Evolutionary conservation across 2,888 invertebrate species (phyloP), one percentile per base, ranked within the genome.

Genomic region (Macaria notata): DNA sequence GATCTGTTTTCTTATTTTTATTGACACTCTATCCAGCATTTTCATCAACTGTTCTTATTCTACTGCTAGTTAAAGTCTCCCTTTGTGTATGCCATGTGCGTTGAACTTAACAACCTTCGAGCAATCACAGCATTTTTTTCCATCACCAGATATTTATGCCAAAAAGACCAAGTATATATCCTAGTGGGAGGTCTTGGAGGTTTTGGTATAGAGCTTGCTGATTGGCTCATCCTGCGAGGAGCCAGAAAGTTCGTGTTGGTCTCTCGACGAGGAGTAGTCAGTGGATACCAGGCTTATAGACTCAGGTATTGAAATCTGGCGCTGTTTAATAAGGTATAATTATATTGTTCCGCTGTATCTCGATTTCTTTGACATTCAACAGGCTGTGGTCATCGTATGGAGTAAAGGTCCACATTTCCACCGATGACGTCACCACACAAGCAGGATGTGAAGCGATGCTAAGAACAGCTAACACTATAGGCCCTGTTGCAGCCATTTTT

Each of bases 151-250:
- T 93, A 92, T 71, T 88, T 83, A 56, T 85, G 95, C 88, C 69
- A 81, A 9, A 76, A 82, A 19, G 77, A 92, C 3, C 63, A 67
- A 70, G 88, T 73, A 61, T 92, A 96, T 84, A 73, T 96, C 0
- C 92, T 96, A 4, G 90, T 94, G 0, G 96, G 96, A 7, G 98
- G 98, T 44, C 92, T 98, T 0, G 98, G 98, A 44, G 98, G 98
- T 0, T 97, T 98, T 75, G 98, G 98, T 3, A 88, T 98, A 47
- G 98, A 98, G 81, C 82, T 98, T 47, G 94, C 95, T 0, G 95
- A 97, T 72, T 98, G 97, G 97, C 87, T 98, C 71, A 93, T 97
- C 47, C 81, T 96, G 51, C 93, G 98, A 63, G 98, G 98, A 0
- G 97, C 95, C 0, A 93, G 89, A 66, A 95, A 95, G 64, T 70